These are phyloP conservation scores for Globodera rostochiensis DNA, from an alignment of 1,140 invertebrate species.

Conservation along the genomic window DNA sequence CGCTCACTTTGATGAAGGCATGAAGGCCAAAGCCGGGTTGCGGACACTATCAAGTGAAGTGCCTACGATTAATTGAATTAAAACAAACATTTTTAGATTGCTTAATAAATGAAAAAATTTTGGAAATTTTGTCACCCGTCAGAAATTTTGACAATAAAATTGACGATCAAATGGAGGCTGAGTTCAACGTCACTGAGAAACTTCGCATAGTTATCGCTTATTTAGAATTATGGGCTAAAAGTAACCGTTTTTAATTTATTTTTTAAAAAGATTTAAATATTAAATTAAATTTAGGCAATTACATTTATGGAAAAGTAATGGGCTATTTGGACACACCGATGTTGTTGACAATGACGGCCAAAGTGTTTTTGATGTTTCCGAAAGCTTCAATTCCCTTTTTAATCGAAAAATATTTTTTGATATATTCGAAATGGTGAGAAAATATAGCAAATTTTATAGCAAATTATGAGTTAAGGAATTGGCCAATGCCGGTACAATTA, in stretches of 20 bases:
- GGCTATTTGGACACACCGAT: conserved; percentile 7
- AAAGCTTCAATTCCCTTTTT: conserved; percentile 9
- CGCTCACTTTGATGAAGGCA: too few species aligned
- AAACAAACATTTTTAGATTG: neutral
- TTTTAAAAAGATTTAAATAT: neutral
- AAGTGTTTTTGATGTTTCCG: conserved; percentile 14
- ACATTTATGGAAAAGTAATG: neutral
- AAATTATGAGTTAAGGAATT: conserved; percentile 2
- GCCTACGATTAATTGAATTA: neutral
- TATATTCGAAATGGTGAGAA: conserved; percentile 22
- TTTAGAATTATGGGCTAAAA: neutral
- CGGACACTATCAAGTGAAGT: neutral
- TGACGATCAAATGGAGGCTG: neutral
- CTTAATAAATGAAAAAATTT: neutral
- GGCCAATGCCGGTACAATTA: conserved; percentile 13
- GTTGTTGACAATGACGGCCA: neutral
- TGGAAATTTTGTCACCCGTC: neutral
- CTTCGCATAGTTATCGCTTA: neutral
- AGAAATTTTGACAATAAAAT: neutral
- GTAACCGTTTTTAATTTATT: neutral
- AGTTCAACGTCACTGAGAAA: neutral
- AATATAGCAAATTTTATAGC: neutral
- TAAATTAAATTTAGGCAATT: conserved; percentile 6
- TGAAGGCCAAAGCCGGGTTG: neutral
- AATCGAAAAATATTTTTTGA: conserved; percentile 5